A percentile compares a stretch with the other conserved stretches of the same genome.
These are phyloP conservation scores for Pangasius mekongensis DNA, from an alignment of 2,797 vertebrate species.

Conservation along the genomic window DNA sequence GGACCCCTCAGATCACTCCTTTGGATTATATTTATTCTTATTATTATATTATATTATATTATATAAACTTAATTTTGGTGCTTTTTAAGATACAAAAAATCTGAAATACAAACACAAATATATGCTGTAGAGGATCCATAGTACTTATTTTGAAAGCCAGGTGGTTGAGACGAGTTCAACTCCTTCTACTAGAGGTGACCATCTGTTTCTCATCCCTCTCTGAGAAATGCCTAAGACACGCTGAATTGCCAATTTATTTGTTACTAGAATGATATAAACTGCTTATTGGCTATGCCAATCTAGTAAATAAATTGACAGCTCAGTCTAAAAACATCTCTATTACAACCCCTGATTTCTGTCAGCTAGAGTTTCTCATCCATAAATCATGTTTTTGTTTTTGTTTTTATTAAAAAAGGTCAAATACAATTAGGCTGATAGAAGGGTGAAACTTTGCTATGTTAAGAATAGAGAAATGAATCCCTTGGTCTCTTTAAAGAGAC, in stretches of 20 bases:
- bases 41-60: neutral
- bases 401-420: neutral
- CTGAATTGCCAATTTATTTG: neutral
- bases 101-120: neutral
- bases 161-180: neutral
- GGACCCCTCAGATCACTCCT: neutral
- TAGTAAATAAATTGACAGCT: neutral
- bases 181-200: neutral
- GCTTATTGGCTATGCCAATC: neutral
- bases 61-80: neutral
- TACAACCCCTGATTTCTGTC: neutral
- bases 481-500: neutral
- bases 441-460: neutral
- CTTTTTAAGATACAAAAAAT: neutral
- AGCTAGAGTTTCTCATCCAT: neutral
- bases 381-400: neutral
- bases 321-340: neutral
- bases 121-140: neutral
- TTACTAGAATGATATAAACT: neutral
- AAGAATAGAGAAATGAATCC: neutral
- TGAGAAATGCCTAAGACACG: constrained; percentile 21
- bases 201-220: constrained; percentile 46
- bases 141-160: neutral
- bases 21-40: neutral
- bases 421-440: neutral